Conservation (phyloP, 1,140 invertebrate genomes). For the Halictus rubicundus region DNA sequence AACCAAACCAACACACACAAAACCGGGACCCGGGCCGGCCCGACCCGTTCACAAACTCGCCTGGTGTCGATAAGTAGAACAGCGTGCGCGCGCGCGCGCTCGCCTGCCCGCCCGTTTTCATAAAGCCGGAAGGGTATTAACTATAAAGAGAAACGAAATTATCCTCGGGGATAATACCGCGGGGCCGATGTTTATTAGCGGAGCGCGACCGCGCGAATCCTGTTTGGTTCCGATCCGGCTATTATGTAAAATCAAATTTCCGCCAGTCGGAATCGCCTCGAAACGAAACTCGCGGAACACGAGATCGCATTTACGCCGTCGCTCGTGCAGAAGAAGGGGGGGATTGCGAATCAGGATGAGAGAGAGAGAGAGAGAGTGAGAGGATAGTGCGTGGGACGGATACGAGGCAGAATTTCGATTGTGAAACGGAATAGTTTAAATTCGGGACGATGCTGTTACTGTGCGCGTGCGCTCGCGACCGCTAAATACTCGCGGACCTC, state of each 20-base stretch:
- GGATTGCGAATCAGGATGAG: not conserved
- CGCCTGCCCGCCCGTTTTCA: too few relatives aligned
- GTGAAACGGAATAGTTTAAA: conserved; percentile 51
- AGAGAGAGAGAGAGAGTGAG: not conserved
- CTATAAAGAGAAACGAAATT: not conserved
- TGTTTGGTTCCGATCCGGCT: not conserved
- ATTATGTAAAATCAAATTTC: conserved; percentile 59
- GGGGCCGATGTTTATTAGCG: not conserved
- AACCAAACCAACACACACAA: too few relatives aligned
- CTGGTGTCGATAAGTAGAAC: not conserved
- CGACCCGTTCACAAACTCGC: too few relatives aligned
- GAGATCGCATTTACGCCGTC: conserved; percentile 54
- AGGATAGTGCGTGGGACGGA: not conserved
- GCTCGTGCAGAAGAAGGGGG: not conserved
- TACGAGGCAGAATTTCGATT: conserved; percentile 54
- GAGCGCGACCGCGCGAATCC: not conserved
- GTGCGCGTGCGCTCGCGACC: conserved; percentile 22
- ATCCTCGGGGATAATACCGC: not conserved
- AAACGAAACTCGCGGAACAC: conserved; percentile 47
- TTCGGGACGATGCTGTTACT: conserved; percentile 40
- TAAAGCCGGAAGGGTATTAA: not conserved
- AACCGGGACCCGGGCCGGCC: too few relatives aligned
- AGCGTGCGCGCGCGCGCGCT: too few relatives aligned
- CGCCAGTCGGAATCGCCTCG: conserved; percentile 46
- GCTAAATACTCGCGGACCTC: conserved; percentile 52